Evolutionary conservation across 2,113 vertebrate genomes (phyloP).

Genomic region (Strigops habroptila): DNA sequence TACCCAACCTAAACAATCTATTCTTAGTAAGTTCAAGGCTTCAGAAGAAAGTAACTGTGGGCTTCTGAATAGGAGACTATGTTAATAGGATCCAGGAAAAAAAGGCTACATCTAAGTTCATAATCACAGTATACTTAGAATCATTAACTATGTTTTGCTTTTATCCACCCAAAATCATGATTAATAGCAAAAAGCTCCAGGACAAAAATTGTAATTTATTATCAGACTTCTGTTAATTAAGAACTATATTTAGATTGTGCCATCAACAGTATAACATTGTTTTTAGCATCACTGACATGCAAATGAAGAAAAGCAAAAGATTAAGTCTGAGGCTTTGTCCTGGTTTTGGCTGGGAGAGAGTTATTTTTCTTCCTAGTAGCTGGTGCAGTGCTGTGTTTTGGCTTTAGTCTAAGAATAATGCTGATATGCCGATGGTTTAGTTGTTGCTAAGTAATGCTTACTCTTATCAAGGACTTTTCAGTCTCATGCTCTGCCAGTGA

Average conservation of each 20-base stretch:
- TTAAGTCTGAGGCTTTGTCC: background rate
- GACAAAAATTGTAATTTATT: background rate
- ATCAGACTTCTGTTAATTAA: background rate
- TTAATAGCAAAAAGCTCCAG: slow-evolving; percentile 1
- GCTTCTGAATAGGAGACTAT: background rate
- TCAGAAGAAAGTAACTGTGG: background rate
- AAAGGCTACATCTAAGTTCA: slow-evolving; percentile 2
- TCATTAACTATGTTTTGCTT: slow-evolving; percentile 15
- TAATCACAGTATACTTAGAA: slow-evolving; percentile 15
- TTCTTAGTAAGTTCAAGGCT: background rate
- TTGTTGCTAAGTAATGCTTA: background rate
- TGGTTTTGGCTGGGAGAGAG: background rate
- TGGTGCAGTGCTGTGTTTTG: background rate
- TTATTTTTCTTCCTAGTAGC: background rate
- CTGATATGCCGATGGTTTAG: background rate
- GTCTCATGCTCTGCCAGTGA: background rate
- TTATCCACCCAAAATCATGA: background rate
- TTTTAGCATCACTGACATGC: background rate
- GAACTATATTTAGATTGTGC: background rate
- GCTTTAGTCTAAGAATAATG: background rate
- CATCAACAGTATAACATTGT: background rate
- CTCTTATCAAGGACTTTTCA: background rate
- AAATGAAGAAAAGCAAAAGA: background rate
- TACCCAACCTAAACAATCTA: background rate
- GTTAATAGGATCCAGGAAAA: background rate